Base-by-base conservation (phyloP, 1,140 invertebrate genomes). In the Lordiphosa clarofinis region DNA sequence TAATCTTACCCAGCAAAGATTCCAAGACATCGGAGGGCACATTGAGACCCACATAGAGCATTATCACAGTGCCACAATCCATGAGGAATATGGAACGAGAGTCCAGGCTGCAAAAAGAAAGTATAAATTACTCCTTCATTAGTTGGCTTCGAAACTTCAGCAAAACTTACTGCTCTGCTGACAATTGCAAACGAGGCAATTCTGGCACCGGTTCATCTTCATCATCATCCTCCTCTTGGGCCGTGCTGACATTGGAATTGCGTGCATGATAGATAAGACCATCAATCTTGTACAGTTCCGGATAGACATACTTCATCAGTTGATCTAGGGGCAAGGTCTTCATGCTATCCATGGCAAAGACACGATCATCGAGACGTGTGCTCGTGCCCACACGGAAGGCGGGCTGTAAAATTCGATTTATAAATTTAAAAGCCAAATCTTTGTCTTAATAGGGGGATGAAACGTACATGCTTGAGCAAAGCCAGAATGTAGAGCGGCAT, bases 211-310 rank as follows among this genome's bases (percentile, higher is more conserved):
- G 62, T 49, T 92, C 91, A 3, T 92, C 89, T 5, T 93, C 92
- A 39, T 91, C 89, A 1, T 89, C 76, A 56, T 91, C 91, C 72
- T 92, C 92, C 2, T 84, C 68, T 5, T 65, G 67, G 13, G 71
- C 57, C 13, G 63, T 4, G 36, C 40, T 57, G 13, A 52, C 10
- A 58, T 81, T 88, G 69, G 92, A 90, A 39, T 94, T 92, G 61
- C 93, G 92, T 19, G 60, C 56, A 68, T 89, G 86, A 35, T 89
- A 87, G 8, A 73, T 66, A 11, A 98, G 90, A 64, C 89, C 89
- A 89, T 98, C 96, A 38, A 99, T 89, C 5, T 96, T 93, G 90
- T 99, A 99, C 35, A 99, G 90, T 89, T 97, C 94, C 7, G 98
- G 98, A 92, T 99, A 98, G 57, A 99, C 92, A 48, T 91, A 91